Evolutionary conservation across 2,888 invertebrate species (phyloP).

Genomic region (Hirtodrosophila cameraria): DNA sequence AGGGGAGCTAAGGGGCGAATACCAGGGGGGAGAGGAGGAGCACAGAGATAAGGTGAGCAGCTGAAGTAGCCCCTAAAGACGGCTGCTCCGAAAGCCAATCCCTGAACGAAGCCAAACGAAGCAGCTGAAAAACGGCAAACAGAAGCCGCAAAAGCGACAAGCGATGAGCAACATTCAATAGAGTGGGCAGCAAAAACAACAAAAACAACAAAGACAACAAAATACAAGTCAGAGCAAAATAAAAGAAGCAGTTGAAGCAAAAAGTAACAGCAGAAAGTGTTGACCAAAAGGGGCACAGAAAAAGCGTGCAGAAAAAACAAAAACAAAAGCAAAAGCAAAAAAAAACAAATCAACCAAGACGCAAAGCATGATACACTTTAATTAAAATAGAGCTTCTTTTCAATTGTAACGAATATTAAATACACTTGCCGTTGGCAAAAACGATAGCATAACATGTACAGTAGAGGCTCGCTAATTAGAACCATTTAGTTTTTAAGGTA

Average conservation of each 20-base stretch:
- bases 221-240: slow-evolving; percentile 1
- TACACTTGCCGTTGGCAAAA: slow-evolving; percentile 4
- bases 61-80: slow-evolving; percentile 28
- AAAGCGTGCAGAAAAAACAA: slow-evolving; percentile 1
- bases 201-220: not conserved
- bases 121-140: slow-evolving; percentile 67
- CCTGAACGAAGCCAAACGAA: slow-evolving; percentile 59
- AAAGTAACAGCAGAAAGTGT: slow-evolving; percentile 45
- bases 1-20: too few species aligned
- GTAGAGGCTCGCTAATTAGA: too few species aligned
- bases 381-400: slow-evolving; percentile 23
- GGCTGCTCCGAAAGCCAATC: slow-evolving; percentile 47
- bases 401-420: not conserved
- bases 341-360: slow-evolving; percentile 28
- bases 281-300: slow-evolving; percentile 43
- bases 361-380: slow-evolving; percentile 50
- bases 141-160: slow-evolving; percentile 74
- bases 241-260: not conserved
- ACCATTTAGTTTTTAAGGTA: too few species aligned
- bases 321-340: slow-evolving; percentile 12
- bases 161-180: slow-evolving; percentile 50
- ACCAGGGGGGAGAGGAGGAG: not conserved
- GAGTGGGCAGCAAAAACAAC: slow-evolving; percentile 42
- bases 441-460: too few species aligned
- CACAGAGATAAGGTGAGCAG: not conserved